Conservation (phyloP, 2,113 vertebrate genomes). For the Lagopus muta region DNA sequence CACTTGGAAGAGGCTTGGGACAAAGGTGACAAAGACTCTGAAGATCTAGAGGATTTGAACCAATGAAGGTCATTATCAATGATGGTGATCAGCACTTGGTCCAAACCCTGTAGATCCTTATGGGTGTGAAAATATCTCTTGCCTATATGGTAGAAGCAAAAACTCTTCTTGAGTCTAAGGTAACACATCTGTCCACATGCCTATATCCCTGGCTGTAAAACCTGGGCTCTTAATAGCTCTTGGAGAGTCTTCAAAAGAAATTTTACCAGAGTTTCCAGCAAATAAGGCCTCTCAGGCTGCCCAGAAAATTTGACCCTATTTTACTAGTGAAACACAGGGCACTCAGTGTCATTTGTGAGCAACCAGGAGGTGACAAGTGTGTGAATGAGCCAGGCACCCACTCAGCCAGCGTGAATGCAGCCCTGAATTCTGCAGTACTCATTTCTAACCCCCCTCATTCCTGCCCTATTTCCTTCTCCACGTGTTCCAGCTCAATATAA, state of each 20-base stretch:
- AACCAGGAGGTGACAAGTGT: rapidly evolving
- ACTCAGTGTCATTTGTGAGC: background rate
- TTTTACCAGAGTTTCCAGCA: background rate
- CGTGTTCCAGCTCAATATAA: background rate
- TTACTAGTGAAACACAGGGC: background rate
- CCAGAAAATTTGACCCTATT: background rate
- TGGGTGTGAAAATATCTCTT: background rate
- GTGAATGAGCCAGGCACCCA: background rate
- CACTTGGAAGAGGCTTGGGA: background rate
- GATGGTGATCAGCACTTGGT: background rate
- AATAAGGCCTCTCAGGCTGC: background rate
- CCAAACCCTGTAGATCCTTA: background rate
- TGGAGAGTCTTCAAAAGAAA: background rate
- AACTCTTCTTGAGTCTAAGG: background rate
- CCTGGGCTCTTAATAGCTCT: background rate
- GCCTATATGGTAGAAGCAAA: background rate
- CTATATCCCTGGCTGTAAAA: background rate
- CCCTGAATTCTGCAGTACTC: background rate
- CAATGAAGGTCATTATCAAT: no score
- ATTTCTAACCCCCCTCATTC: background rate
- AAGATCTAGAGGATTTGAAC: no score
- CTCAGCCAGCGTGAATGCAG: background rate
- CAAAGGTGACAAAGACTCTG: background rate
- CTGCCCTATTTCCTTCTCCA: background rate
- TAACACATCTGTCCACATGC: background rate